Evolutionary conservation across 2,797 vertebrate species (phyloP).

Genomic region (Chanos chanos): DNA sequence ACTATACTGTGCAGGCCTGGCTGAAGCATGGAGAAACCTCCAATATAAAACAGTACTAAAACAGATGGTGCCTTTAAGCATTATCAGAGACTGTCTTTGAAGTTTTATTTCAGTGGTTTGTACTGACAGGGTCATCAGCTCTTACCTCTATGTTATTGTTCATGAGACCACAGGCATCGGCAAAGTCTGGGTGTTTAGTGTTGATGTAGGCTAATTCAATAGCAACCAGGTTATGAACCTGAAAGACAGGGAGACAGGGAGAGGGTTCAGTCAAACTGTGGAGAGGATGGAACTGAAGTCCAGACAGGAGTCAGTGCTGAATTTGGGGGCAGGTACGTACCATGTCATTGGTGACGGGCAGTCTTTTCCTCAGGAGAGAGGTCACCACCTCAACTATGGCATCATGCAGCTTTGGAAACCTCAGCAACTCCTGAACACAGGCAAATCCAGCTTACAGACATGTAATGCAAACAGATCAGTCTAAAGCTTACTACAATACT

Average conservation of each 20-base stretch:
- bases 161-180: conserved; percentile 95
- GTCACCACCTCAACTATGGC: conserved; percentile 98
- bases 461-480: no score
- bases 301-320: not conserved
- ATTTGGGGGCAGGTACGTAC: conserved; percentile 56
- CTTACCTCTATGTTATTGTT: conserved; percentile 97
- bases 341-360: conserved; percentile 98
- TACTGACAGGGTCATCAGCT: not conserved
- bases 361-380: conserved; percentile 88
- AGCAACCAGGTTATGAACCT: conserved; percentile 98
- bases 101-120: no score
- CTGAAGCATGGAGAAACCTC: no score
- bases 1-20: no score
- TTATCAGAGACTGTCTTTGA: no score
- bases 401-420: conserved; percentile 97
- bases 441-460: not conserved
- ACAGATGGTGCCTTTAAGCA: no score
- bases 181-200: conserved; percentile 98
- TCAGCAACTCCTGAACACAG: conserved; percentile 82
- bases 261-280: not conserved
- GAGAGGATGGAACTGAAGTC: not conserved
- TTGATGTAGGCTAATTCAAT: conserved; percentile 99
- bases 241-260: not conserved
- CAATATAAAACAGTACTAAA: no score
- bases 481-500: no score